These are phyloP conservation scores for Tetrao urogallus DNA, from an alignment of 2,113 vertebrate genomes.

Conservation along the genomic window DNA sequence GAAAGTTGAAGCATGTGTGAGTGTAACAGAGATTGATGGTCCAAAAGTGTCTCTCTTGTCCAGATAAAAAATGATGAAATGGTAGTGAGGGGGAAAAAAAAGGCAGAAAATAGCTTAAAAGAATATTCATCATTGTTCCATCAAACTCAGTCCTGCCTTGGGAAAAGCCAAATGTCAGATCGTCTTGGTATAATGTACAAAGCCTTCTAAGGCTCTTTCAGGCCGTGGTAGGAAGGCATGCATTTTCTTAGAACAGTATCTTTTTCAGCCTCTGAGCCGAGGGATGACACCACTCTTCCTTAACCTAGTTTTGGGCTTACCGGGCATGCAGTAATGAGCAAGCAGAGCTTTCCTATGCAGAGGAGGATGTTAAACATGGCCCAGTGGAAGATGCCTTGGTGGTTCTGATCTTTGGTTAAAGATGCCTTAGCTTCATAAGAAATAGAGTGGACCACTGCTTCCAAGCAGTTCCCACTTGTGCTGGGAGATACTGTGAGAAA, in stretches of 20 bases:
- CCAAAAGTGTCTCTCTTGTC: conserved; percentile 47
- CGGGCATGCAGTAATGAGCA: not conserved
- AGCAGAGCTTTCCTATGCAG: not conserved
- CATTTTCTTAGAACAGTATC: not conserved
- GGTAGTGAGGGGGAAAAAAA: not conserved
- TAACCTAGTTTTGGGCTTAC: not conserved
- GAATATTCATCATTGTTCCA: conserved; percentile 15
- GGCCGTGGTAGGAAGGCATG: not conserved
- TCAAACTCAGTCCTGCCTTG: conserved; percentile 1
- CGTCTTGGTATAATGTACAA: not conserved
- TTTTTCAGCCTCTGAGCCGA: not conserved
- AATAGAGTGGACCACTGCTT: not conserved
- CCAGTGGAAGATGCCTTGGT: not conserved
- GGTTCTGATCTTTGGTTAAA: not conserved
- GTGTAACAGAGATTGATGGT: conserved; percentile 18
- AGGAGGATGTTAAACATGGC: not conserved
- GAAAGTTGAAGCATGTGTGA: conserved; percentile 23
- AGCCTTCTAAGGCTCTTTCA: not conserved
- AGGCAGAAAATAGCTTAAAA: conserved; percentile 15
- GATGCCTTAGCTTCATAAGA: not conserved
- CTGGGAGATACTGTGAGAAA: not conserved
- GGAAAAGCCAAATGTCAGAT: conserved; percentile 1
- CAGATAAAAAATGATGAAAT: conserved; percentile 38
- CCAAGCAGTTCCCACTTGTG: not conserved
- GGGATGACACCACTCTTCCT: not conserved